Base-by-base conservation (phyloP, 1,140 invertebrate genomes). In the Rhyacophila brunnea region DNA sequence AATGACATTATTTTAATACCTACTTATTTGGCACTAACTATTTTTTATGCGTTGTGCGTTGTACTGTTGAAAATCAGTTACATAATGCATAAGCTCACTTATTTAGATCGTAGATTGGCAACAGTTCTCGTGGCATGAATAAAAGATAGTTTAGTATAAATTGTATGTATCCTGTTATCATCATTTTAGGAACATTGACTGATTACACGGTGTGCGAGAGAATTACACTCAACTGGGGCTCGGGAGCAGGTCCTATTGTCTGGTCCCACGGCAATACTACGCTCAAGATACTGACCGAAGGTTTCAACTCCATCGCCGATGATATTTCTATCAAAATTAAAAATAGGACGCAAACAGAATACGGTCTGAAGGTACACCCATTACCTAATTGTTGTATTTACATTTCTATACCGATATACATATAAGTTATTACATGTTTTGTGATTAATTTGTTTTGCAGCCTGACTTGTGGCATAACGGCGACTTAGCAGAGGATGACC, bases 171-270 rank as follows among this genome's bases (percentile, higher is more conserved):
- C n/a, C n/a, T n/a, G n/a, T n/a, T n/a, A n/a, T n/a, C n/a, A n/a
- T 28, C 9, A 28, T 76, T 75, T 66, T 62, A 83, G 85, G 82
- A 51, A 58, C 69, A 1, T 70, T 92, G 1, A 80, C 76, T 2
- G 91, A 93, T 79, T 87, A 87, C 66, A 84, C 81, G 10, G 86
- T 93, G 38, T 86, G 84, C 70, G 91, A 94, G 74, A 81, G 91
- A 68, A 91, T 93, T 64, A 90, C 90, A 23, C 71, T 93, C 53
- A 87, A 89, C 72, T 91, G 88, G 87, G 74, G 70, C 46, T 87
- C 87, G 4, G 81, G 87, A 9, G 75, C 80, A 43, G 87, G 85
- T 18, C 82, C 85, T 69, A 74, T 92, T 23, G 81, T 85, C 19
- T 91, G 90, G 89, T 88, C 88, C 59, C 82, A 85, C 67, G 87